A percentile compares a stretch with the other conserved stretches of the same genome.
Evolutionary conservation across 2,888 invertebrate genomes (phyloP).

Genomic region (Galerucella pusilla): DNA sequence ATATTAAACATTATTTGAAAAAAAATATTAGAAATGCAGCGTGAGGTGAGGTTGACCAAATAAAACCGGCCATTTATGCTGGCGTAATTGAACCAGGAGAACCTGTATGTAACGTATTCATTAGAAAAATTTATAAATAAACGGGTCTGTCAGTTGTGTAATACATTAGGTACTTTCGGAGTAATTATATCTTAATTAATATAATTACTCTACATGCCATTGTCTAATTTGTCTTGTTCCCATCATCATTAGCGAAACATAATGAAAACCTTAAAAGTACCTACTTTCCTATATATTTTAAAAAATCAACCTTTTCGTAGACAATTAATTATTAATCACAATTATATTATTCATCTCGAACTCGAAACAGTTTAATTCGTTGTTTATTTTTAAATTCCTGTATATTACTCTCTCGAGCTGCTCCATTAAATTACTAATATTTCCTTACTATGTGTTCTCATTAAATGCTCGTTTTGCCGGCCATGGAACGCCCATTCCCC

Average conservation of each 20-base stretch:
- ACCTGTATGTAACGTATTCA: no score
- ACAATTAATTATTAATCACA: slow-evolving; percentile 6
- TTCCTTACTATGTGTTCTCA: slow-evolving; percentile 32
- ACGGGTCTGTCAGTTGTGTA: not conserved
- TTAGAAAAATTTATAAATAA: no score
- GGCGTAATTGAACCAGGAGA: no score
- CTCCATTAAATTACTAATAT: slow-evolving; percentile 27
- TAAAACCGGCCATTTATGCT: no score
- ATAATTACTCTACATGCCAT: not conserved
- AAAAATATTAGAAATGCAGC: no score
- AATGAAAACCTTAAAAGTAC: not conserved
- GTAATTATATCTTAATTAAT: not conserved
- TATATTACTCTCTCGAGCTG: not conserved
- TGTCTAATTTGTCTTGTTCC: not conserved
- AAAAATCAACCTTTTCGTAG: not conserved
- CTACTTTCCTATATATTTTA: not conserved
- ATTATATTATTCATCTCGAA: slow-evolving; percentile 3
- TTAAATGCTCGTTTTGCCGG: slow-evolving; percentile 34
- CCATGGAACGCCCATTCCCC: slow-evolving; percentile 21
- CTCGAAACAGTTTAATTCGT: slow-evolving; percentile 6
- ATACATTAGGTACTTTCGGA: not conserved
- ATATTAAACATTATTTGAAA: no score
- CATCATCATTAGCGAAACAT: not conserved
- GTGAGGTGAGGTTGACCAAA: no score
- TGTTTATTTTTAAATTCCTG: slow-evolving; percentile 29